Evolutionary conservation across 2,113 vertebrate species (phyloP).

Genomic region (Microtus richardsoni): DNA sequence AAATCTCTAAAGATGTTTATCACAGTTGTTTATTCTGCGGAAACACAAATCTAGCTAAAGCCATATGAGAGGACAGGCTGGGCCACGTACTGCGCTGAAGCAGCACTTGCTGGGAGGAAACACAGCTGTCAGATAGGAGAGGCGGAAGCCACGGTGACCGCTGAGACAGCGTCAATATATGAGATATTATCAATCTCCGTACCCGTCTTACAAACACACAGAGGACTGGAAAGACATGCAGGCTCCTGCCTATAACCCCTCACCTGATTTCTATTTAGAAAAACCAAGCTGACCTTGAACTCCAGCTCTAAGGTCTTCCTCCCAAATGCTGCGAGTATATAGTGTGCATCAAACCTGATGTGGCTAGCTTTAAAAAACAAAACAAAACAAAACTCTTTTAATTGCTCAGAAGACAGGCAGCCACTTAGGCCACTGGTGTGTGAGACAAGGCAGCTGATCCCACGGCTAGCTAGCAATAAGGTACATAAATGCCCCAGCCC

Average conservation of each 20-base stretch:
- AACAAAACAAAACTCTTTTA: neutral
- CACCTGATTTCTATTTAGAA: neutral
- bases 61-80: rapidly evolving
- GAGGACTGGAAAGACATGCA: neutral
- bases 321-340: neutral
- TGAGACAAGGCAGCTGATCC: neutral
- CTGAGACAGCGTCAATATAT: rapidly evolving
- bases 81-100: neutral
- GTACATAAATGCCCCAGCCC: neutral
- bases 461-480: rapidly evolving
- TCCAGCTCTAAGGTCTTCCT: neutral
- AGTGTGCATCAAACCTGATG: neutral
- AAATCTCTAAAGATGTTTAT: neutral
- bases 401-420: neutral
- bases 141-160: neutral
- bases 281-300: neutral
- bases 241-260: neutral
- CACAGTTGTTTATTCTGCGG: neutral
- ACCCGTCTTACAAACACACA: neutral
- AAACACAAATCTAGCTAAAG: neutral
- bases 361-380: neutral
- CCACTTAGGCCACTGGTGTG: neutral
- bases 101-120: neutral
- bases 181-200: neutral
- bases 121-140: too few species aligned